A percentile compares a stretch with the other conserved stretches of the same genome.
phyloP scores from a whole-genome alignment of 2,888 invertebrate genomes.

The Agrenia bidenticulata region DNA sequence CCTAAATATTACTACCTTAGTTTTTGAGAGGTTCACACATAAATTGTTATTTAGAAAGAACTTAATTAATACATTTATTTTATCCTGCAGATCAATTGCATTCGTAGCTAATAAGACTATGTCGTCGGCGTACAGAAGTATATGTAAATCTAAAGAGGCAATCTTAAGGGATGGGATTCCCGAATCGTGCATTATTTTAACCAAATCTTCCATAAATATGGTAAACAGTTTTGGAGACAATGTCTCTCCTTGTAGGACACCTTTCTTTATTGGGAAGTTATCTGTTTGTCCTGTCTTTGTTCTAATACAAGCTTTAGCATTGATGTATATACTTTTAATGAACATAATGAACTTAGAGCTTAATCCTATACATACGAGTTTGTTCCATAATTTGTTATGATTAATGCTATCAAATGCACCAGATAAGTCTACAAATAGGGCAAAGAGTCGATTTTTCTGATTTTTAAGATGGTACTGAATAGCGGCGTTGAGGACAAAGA shows the following conservation, averaged over 20 bases:
- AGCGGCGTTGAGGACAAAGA: conserved; percentile 44
- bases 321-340: conserved; percentile 22
- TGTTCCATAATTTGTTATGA: conserved; percentile 42
- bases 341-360: conserved; percentile 43
- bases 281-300: conserved; percentile 1
- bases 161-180: background rate
- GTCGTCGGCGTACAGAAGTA: conserved; percentile 25
- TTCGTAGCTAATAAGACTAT: conserved; percentile 14
- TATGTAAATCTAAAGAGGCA: background rate
- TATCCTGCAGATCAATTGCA: conserved; percentile 17
- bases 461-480: conserved; percentile 28
- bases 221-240: conserved; percentile 16
- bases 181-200: background rate
- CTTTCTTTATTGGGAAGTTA: background rate
- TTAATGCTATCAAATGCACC: conserved; percentile 45
- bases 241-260: conserved; percentile 21
- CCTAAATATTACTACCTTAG: conserved; percentile 19
- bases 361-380: conserved; percentile 30
- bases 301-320: conserved; percentile 15
- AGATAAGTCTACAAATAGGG: conserved; percentile 49
- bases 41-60: conserved; percentile 1
- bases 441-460: conserved; percentile 37
- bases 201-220: conserved; percentile 20
- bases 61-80: background rate
- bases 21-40: conserved; percentile 13